Evolutionary conservation across 2,113 vertebrate genomes (phyloP), one percentile per base, ranked within the genome.

Genomic region (Polyodon spathula): DNA sequence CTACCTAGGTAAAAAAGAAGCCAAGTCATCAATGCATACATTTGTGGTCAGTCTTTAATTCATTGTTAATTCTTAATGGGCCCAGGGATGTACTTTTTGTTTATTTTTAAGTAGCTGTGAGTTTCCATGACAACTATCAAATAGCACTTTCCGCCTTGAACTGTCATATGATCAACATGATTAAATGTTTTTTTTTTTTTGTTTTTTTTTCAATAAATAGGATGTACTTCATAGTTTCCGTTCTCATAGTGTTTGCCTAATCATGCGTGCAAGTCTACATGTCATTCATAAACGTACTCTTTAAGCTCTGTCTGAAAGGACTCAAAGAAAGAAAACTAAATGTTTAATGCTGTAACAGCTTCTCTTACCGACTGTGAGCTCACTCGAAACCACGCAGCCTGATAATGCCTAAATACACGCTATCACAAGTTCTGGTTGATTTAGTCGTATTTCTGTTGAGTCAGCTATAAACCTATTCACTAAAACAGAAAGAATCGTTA

Each of bases 51-150:
- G n/a, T 6, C 27, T 16, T 16, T 37, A 54, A 54, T 54, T 54
- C 9, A 15, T 1, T 69, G 65, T 65, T 62, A 69, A 39, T 67
- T 66, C 66, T 63, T 62, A 65, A 71, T 69, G 52, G 60, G 43
- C 16, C 15, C 66, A 51, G 62, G 40, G 62, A 58, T 52, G 53
- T 65, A 65, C 68, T 73, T 68, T 62, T 68, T 71, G 69, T 70
- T 70, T 70, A 51, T 61, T 55, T 50, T 50, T 14, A 50, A 50
- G 11, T 50, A 1, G n/a, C n/a, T 50, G 5, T 50, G 46, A 14
- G 46, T 50, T 50, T 50, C n/a, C 46, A 50, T 41, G 11, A 37
- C 41, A 17, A 44, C 44, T 41, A 54, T 70, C 63, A 64, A 56
- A 37, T 56, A 60, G 54, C 41, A 16, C 59, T 63, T 61, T 58